Conservation (phyloP, 2,113 vertebrate genomes). For the Thalassarche chlororhynchos region DNA sequence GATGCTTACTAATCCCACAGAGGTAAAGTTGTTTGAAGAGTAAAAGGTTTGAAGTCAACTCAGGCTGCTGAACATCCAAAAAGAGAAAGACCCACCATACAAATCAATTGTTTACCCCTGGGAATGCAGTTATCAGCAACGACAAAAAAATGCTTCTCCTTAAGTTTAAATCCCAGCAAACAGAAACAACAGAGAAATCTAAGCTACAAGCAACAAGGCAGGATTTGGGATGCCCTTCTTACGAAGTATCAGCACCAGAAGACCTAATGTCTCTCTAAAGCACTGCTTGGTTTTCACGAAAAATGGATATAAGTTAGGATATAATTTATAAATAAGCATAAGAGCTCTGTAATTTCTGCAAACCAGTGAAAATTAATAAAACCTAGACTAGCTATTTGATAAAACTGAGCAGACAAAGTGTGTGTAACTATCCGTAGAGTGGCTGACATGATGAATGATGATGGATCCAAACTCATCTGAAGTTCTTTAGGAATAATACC, state of each 20-base stretch:
- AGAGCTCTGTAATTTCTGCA: neutral
- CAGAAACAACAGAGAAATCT: neutral
- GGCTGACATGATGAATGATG: conserved; percentile 43
- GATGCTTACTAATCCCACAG: neutral
- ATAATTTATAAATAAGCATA: neutral
- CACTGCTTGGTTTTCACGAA: neutral
- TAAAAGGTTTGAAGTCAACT: neutral
- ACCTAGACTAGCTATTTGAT: neutral
- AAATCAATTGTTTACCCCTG: neutral
- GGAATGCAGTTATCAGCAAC: neutral
- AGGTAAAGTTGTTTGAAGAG: neutral
- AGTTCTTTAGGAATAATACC: conserved; percentile 24
- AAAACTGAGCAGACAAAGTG: conserved; percentile 15
- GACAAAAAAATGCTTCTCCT: neutral
- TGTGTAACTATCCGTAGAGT: neutral
- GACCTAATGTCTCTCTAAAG: neutral
- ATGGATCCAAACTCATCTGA: conserved; percentile 1
- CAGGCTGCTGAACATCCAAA: neutral
- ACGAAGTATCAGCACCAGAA: neutral
- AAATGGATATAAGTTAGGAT: neutral
- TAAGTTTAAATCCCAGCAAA: neutral
- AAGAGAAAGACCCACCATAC: neutral
- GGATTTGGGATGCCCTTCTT: neutral
- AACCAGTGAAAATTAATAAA: conserved; percentile 37
- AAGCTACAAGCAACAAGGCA: neutral